phyloP scores from a whole-genome alignment of 2,888 invertebrate genomes.

The Pyrrhosoma nymphula region DNA sequence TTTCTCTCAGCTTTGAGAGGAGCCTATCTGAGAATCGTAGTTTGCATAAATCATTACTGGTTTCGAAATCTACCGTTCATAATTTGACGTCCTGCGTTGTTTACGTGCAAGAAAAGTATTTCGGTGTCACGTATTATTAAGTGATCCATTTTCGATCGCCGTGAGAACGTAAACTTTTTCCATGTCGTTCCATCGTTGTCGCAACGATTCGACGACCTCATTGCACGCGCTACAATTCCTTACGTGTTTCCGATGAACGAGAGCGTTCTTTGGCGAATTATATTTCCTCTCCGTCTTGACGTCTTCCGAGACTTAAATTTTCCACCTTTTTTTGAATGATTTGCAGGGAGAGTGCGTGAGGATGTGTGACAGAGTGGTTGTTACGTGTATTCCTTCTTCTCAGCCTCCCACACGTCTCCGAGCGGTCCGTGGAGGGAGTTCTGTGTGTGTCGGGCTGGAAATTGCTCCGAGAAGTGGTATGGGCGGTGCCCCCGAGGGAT shows the following conservation, averaged over 20 bases:
- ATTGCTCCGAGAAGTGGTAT: background rate
- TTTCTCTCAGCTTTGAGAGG: background rate
- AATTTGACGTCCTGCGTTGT: background rate
- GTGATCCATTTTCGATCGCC: background rate
- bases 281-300: conserved; percentile 6
- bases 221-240: background rate
- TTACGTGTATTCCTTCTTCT: background rate
- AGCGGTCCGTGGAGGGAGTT: background rate
- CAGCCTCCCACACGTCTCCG: background rate
- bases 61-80: conserved; percentile 13
- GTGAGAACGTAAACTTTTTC: background rate
- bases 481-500: background rate
- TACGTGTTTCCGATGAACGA: background rate
- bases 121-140: background rate
- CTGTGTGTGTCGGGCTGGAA: background rate
- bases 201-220: background rate
- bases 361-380: background rate
- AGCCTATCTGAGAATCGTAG: background rate
- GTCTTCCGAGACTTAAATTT: conserved; percentile 34
- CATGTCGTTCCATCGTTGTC: background rate
- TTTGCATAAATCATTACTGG: background rate
- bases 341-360: background rate
- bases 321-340: background rate
- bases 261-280: background rate
- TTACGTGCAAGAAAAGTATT: background rate